Conservation (phyloP, 2,797 vertebrate genomes). For the Lepus townsendii region DNA sequence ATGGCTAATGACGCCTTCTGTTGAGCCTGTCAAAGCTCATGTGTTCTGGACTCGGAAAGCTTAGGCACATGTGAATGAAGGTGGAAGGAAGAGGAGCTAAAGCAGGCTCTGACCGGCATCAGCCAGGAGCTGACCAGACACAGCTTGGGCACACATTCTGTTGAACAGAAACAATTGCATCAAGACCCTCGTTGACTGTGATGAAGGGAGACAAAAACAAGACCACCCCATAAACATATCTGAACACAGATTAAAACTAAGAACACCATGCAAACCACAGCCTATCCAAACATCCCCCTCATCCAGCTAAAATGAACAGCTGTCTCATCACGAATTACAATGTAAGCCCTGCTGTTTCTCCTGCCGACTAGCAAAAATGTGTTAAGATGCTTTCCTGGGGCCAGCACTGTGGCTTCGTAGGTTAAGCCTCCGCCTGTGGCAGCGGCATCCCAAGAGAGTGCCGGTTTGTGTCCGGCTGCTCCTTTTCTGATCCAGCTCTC, state of each 20-base stretch:
- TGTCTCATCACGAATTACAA: neutral
- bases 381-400: too few relatives aligned
- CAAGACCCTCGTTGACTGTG: neutral
- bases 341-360: neutral
- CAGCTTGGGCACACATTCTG: neutral
- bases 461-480: too few relatives aligned
- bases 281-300: neutral
- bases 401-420: too few relatives aligned
- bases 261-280: neutral
- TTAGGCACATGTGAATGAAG: accelerated
- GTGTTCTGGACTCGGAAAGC: neutral
- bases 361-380: too few relatives aligned
- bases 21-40: neutral
- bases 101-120: neutral
- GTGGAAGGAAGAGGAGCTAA: neutral
- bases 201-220: neutral
- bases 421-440: too few relatives aligned
- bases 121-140: too few relatives aligned
- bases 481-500: too few relatives aligned
- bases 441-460: too few relatives aligned
- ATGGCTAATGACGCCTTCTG: neutral
- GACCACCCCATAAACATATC: neutral
- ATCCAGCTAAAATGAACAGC: accelerated
- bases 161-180: neutral
- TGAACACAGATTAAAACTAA: neutral